Conservation (phyloP, 2,888 invertebrate genomes). For the Gymnocheta viridis region DNA sequence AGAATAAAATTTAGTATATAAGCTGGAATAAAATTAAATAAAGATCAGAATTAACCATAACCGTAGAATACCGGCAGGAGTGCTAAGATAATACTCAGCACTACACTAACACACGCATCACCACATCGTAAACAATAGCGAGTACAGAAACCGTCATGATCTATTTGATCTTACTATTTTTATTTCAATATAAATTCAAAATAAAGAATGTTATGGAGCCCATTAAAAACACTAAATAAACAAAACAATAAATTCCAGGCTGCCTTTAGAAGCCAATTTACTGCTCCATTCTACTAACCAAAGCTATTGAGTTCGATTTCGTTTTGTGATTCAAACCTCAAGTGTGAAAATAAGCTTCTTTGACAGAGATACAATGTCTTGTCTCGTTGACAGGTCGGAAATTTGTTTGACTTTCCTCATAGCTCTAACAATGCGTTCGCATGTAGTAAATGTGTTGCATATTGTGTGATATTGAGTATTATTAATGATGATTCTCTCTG, state of each 20-base stretch:
- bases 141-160: neutral
- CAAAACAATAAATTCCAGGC: neutral
- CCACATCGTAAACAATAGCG: neutral
- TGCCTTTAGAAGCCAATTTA: neutral
- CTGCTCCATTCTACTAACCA: neutral
- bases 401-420: constrained; percentile 53
- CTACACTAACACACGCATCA: neutral
- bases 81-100: neutral
- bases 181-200: neutral
- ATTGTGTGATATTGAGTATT: constrained; percentile 76
- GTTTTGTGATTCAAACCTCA: constrained; percentile 15
- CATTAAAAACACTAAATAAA: neutral
- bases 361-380: constrained; percentile 54
- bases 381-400: constrained; percentile 64
- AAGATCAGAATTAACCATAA: too few relatives aligned
- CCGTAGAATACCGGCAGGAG: too few relatives aligned
- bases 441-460: constrained; percentile 18
- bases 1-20: too few relatives aligned
- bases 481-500: constrained; percentile 75
- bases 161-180: neutral
- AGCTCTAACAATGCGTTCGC: constrained; percentile 20
- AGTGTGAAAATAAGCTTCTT: constrained; percentile 66
- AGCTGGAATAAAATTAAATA: too few relatives aligned
- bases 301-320: constrained; percentile 22
- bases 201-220: neutral